Evolutionary conservation across 2,888 invertebrate species (phyloP).

Genomic region (Erebia aethiops): DNA sequence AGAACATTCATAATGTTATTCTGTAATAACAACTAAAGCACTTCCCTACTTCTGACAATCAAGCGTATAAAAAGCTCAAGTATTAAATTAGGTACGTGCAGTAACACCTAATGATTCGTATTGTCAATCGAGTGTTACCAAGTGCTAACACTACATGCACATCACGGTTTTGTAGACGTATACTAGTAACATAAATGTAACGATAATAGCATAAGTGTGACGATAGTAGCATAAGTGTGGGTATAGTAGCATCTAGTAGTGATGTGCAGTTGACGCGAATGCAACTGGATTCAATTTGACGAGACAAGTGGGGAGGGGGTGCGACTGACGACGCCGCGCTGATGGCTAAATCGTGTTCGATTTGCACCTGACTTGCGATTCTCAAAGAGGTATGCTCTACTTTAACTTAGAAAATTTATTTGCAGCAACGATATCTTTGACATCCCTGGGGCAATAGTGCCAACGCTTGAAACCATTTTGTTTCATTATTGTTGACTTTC

Average conservation of each 20-base stretch:
- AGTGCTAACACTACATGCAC: background rate
- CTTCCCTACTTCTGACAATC: background rate
- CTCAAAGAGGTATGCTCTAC: slow-evolving; percentile 54
- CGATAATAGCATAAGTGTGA: background rate
- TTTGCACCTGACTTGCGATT: slow-evolving; percentile 69
- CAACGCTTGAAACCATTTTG: no score
- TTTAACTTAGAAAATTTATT: background rate
- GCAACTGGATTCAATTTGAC: slow-evolving; percentile 76
- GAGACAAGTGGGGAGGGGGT: slow-evolving; percentile 50
- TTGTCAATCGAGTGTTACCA: background rate
- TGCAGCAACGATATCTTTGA: no score
- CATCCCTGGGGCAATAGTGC: no score
- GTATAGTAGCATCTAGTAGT: slow-evolving; percentile 26
- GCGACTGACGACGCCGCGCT: slow-evolving; percentile 67
- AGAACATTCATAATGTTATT: no score
- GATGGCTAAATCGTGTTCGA: slow-evolving; percentile 81
- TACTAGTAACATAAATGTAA: background rate
- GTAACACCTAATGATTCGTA: background rate
- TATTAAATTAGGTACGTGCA: background rate
- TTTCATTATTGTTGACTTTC: no score
- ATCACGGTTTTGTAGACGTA: background rate
- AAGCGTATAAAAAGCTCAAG: background rate
- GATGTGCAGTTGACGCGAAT: slow-evolving; percentile 59
- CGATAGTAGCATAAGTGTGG: background rate
- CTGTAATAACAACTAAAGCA: no score